Evolutionary conservation across 2,113 vertebrate genomes (phyloP), one percentile per base, ranked within the genome.

Genomic region (Plectropomus leopardus): DNA sequence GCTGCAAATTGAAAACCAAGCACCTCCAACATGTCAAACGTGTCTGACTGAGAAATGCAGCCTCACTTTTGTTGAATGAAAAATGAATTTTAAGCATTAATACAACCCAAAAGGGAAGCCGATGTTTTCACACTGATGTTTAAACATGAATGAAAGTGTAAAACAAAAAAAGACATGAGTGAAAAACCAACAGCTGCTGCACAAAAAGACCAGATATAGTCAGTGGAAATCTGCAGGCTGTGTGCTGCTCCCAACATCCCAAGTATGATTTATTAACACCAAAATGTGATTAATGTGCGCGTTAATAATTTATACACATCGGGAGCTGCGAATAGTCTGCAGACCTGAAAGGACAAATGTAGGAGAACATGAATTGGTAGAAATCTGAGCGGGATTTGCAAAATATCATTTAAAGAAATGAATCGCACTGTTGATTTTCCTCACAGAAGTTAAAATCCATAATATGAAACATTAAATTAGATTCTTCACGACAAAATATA

Each of bases 181-280:
- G 44, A 26, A 16, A 2, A 66, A 19, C 3, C 3, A 26, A 7
- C 32, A 28, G 59, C 60, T 58, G 57, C 68, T 40, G 19, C n/a
- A 28, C 30, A 26, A 6, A n/a, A 64, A 32, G 57, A 51, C 5
- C 58, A 34, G 32, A 72, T 45, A 15, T 16, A 55, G 40, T 0
- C 17, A 0, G 42, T 5, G 28, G 54, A 47, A 75, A 53, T 47
- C 24, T 57, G 71, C 32, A 11, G 23, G 14, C 55, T 1, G 5
- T 47, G 36, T 28, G 58, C 84, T 24, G 58, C 76, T 60, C 45
- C 45, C 16, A 0, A 48, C 2, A 30, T 42, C 70, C 58, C 19
- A 2, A 4, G 50, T 71, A 67, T 82, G 24, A 89, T 87, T 89
- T 87, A 85, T 89, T 80, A 85, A 83, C 45, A 63, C 40, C 23